phyloP scores from a whole-genome alignment of 1,140 invertebrate genomes.

The Camponotus pennsylvanicus region DNA sequence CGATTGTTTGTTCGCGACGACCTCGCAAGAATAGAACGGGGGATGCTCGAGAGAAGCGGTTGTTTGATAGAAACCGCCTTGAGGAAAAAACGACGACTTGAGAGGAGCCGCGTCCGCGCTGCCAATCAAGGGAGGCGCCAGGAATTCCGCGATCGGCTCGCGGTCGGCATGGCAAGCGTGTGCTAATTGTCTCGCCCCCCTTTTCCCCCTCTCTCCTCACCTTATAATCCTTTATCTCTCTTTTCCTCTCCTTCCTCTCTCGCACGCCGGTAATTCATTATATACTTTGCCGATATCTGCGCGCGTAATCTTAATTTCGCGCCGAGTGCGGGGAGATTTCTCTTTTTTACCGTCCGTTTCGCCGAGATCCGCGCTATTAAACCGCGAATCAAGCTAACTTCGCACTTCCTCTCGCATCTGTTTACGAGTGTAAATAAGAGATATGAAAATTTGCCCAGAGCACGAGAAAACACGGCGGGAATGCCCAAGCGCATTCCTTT shows the following conservation, averaged over 20 bases:
- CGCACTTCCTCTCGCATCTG: slow-evolving; percentile 23
- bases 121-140: slow-evolving; percentile 78
- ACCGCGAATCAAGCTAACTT: slow-evolving; percentile 49
- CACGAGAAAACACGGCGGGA: not conserved
- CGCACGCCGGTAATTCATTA: slow-evolving; percentile 53
- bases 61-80: slow-evolving; percentile 72
- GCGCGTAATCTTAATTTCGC: slow-evolving; percentile 9
- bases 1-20: slow-evolving; percentile 21
- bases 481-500: too few species aligned
- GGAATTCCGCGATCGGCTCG: slow-evolving; percentile 72
- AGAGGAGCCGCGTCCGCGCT: slow-evolving; percentile 51
- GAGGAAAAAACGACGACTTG: slow-evolving; percentile 38
- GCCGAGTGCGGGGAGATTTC: slow-evolving; percentile 21
- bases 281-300: slow-evolving; percentile 47
- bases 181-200: slow-evolving; percentile 75
- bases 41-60: slow-evolving; percentile 7
- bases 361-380: slow-evolving; percentile 19
- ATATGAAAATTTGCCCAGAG: not conserved
- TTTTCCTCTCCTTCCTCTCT: not conserved
- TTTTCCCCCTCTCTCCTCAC: not conserved
- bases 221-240: not conserved
- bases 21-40: slow-evolving; percentile 27
- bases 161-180: slow-evolving; percentile 76
- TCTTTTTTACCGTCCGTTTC: not conserved
- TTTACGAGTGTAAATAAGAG: slow-evolving; percentile 5